A percentile compares a stretch with the other conserved stretches of the same genome.
Conservation (phyloP, 2,888 invertebrate genomes). For the Adelognathus sp. region DNA sequence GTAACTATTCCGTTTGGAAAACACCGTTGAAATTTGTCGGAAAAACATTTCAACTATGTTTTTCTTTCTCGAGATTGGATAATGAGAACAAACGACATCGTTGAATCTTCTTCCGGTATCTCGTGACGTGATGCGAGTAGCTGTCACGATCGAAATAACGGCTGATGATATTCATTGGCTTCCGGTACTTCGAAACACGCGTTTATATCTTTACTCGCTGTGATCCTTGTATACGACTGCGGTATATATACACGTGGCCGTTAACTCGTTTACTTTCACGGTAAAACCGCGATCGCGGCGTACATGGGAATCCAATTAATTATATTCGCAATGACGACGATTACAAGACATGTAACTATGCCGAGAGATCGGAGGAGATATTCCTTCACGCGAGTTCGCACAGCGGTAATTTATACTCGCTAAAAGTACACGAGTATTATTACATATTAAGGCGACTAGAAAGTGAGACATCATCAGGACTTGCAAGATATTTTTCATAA, state of each 20-base stretch:
- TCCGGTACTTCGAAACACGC: slow-evolving; percentile 38
- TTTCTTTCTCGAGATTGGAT: neutral
- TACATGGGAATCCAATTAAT: slow-evolving; percentile 41
- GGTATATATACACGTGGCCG: slow-evolving; percentile 17
- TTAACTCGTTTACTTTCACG: slow-evolving; percentile 53
- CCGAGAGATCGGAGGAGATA: neutral
- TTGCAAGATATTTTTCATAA: neutral
- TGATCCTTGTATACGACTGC: slow-evolving; percentile 32
- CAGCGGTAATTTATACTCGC: neutral
- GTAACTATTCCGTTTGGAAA: too few relatives aligned
- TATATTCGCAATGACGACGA: slow-evolving; percentile 36
- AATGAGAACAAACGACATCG: neutral
- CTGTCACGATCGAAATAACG: neutral
- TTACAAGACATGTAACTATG: slow-evolving; percentile 12
- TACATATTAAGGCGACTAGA: neutral
- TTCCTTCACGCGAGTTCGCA: neutral
- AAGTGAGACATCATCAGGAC: too few relatives aligned
- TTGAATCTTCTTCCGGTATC: neutral
- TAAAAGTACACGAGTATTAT: neutral
- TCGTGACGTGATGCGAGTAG: neutral
- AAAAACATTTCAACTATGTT: neutral
- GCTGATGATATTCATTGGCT: slow-evolving; percentile 31
- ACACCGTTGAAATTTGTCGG: neutral
- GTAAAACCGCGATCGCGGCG: slow-evolving; percentile 26
- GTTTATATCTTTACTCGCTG: slow-evolving; percentile 33